Conservation (phyloP, 2,797 vertebrate species). For the Caiman crocodilus region DNA sequence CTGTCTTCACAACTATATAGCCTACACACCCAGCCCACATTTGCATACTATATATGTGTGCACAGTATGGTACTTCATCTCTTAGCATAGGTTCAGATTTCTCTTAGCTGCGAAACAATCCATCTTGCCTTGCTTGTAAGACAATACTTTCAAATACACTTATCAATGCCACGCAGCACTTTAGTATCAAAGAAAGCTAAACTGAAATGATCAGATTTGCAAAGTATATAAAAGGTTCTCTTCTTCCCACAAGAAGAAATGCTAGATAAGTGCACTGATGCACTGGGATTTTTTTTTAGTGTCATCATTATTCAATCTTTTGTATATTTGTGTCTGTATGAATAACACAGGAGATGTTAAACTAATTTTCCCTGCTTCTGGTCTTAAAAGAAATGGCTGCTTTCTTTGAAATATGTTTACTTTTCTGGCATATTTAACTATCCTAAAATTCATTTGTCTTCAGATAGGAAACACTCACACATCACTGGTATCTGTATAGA, state of each 20-base stretch:
- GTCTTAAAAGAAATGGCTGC: slow-evolving; percentile 14
- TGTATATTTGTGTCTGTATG: neutral
- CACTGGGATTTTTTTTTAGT: neutral
- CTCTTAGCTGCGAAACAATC: neutral
- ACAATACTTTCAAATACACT: slow-evolving; percentile 3
- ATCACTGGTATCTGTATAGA: neutral
- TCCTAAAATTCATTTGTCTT: slow-evolving; percentile 20
- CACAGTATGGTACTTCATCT: neutral
- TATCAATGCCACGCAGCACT: slow-evolving; percentile 19
- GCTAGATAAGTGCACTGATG: slow-evolving; percentile 28
- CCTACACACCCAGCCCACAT: neutral
- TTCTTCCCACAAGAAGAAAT: neutral
- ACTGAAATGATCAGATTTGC: slow-evolving; percentile 40
- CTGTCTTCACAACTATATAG: neutral
- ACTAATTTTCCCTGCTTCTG: slow-evolving; percentile 12
- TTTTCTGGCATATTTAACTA: slow-evolving; percentile 25
- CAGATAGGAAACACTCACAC: neutral
- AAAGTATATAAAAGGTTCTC: slow-evolving; percentile 9
- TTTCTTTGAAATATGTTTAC: slow-evolving; percentile 37
- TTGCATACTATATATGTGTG: neutral
- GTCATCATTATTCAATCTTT: slow-evolving; percentile 7
- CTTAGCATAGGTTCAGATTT: neutral
- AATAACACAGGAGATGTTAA: slow-evolving; percentile 12
- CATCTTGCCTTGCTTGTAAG: slow-evolving; percentile 12
- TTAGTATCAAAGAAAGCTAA: slow-evolving; percentile 12